Conservation (phyloP, 2,797 vertebrate species). For the Anabacerthia variegaticeps region DNA sequence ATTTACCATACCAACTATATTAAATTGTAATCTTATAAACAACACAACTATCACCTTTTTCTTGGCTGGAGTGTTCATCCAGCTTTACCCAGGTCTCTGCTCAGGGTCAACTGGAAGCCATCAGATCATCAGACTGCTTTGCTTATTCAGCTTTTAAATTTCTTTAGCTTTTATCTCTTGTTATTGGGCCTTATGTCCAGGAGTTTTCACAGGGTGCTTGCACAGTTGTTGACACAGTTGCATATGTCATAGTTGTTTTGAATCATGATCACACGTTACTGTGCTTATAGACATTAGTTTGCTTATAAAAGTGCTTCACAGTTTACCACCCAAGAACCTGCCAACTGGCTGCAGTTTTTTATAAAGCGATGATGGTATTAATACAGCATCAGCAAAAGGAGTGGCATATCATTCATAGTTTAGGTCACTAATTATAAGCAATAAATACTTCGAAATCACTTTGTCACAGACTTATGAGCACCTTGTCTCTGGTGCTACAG, state of each 20-base stretch:
- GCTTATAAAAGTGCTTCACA: neutral
- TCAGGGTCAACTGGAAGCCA: neutral
- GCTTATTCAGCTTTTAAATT: conserved; percentile 7
- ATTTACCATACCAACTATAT: neutral
- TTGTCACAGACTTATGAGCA: neutral
- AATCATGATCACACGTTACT: neutral
- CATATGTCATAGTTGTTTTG: neutral
- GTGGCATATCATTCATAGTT: neutral
- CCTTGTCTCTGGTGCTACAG: neutral
- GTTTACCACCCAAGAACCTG: neutral
- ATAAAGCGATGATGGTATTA: neutral
- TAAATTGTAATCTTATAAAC: neutral
- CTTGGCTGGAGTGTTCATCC: neutral
- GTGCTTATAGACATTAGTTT: neutral
- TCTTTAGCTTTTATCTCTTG: neutral
- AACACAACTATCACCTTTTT: neutral
- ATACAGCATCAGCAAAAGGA: neutral
- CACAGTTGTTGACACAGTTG: neutral
- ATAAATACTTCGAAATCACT: conserved; percentile 26
- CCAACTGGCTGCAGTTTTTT: neutral
- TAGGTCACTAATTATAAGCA: neutral
- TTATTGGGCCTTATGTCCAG: neutral
- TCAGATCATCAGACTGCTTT: neutral
- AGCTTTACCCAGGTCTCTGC: neutral
- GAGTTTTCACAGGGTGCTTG: neutral